Percentiles rank a stretch among this genome's conserved stretches.
phyloP scores from a whole-genome alignment of 2,113 vertebrate species.

The Muntiacus reevesi region DNA sequence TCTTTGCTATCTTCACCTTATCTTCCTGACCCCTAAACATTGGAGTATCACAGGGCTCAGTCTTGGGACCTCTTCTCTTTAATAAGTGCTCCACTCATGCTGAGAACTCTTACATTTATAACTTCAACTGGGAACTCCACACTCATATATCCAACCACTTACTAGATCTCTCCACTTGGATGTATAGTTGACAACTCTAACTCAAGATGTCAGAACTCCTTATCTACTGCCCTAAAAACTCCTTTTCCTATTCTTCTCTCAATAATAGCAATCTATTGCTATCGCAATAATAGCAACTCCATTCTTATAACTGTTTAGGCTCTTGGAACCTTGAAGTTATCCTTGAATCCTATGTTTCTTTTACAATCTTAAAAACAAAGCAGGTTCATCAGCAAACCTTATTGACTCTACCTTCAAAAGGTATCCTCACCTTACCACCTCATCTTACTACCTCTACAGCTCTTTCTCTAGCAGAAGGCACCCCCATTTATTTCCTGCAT shows the following conservation, averaged over 20 bases:
- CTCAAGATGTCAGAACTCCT: not conserved
- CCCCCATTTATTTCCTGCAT: not conserved
- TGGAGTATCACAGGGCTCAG: not conserved
- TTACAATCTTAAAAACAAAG: not conserved
- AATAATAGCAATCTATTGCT: not conserved
- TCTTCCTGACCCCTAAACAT: not conserved
- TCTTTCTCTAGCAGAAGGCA: not conserved
- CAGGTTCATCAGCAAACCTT: not conserved
- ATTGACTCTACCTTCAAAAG: not conserved
- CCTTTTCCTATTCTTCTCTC: not conserved
- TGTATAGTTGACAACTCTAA: not conserved
- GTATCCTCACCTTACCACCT: not conserved
- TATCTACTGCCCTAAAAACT: not conserved
- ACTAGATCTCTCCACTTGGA: not conserved
- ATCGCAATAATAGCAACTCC: not conserved
- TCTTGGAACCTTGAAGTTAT: not conserved
- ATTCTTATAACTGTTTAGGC: not conserved
- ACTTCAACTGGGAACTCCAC: not conserved
- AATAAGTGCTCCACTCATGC: not conserved
- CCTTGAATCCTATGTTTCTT: not conserved
- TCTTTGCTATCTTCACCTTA: not conserved
- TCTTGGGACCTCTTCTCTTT: not conserved
- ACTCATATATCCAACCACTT: not conserved
- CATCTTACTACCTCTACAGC: not conserved
- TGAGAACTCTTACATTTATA: not conserved